phyloP scores from a whole-genome alignment of 2,888 invertebrate genomes.

The Trissonchulus sp. region DNA sequence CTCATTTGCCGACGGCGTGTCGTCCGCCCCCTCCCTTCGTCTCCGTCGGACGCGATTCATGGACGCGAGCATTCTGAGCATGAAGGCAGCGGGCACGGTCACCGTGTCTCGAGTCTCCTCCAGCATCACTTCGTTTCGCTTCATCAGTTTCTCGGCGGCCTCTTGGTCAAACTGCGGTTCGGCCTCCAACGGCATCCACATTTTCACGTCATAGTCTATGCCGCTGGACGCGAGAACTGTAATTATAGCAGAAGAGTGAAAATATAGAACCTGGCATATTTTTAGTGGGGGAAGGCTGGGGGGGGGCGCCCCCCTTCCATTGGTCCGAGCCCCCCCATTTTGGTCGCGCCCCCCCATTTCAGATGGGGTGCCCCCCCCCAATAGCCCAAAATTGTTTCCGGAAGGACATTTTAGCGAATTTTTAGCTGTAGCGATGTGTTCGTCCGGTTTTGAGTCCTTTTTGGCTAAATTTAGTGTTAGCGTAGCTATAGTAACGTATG shows the following conservation, averaged over 20 bases:
- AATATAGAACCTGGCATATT: not conserved
- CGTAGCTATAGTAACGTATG: too few species aligned
- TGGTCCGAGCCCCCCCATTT: not conserved
- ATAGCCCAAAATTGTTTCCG: not conserved
- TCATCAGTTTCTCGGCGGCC: constrained; percentile 66
- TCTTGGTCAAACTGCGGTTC: constrained; percentile 62
- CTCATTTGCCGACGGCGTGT: too few species aligned
- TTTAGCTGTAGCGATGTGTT: too few species aligned
- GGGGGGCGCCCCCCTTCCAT: not conserved
- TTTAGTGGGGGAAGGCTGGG: too few species aligned
- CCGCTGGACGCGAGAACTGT: constrained; percentile 70
- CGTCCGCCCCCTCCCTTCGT: too few species aligned
- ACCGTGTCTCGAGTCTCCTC: constrained; percentile 79
- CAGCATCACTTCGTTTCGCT: constrained; percentile 72
- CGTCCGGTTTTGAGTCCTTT: too few species aligned
- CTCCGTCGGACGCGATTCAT: constrained; percentile 45
- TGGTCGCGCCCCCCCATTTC: not conserved
- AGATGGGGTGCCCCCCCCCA: too few species aligned
- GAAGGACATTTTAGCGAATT: too few species aligned
- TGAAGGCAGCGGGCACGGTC: constrained; percentile 77
- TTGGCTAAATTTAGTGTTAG: too few species aligned
- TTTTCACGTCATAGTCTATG: constrained; percentile 78
- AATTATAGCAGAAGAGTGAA: not conserved
- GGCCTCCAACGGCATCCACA: constrained; percentile 69
- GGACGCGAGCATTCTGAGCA: constrained; percentile 62